Evolutionary conservation across 1,140 invertebrate genomes (phyloP).

Genomic region (Streblospio benedicti): DNA sequence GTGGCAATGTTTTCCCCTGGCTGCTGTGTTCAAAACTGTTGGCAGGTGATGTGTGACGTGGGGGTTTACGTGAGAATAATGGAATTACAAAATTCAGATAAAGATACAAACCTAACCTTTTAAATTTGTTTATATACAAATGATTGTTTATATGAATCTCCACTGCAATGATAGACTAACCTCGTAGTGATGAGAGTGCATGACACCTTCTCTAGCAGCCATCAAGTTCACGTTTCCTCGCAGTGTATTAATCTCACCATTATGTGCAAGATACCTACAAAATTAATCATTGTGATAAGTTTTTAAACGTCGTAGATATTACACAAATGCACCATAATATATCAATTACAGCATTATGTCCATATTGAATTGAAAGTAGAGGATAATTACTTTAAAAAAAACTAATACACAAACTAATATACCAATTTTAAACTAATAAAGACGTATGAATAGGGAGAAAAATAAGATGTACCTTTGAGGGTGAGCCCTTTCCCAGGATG

Average conservation of each 20-base stretch:
- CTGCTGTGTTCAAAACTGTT: too few relatives aligned
- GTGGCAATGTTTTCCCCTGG: too few relatives aligned
- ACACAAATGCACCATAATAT: neutral
- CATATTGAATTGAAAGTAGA: too few relatives aligned
- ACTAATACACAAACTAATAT: neutral
- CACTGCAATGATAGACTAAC: too few relatives aligned
- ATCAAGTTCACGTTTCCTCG: constrained; percentile 96
- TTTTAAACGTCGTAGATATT: neutral
- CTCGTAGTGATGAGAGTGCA: constrained; percentile 78
- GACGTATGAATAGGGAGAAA: neutral
- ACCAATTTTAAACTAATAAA: neutral
- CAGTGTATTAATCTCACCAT: constrained; percentile 98
- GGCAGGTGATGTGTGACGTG: too few relatives aligned
- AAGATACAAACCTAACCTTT: too few relatives aligned
- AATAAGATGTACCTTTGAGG: constrained; percentile 67
- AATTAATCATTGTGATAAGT: neutral
- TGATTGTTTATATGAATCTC: too few relatives aligned
- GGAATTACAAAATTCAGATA: too few relatives aligned
- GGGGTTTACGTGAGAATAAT: too few relatives aligned
- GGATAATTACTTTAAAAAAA: too few relatives aligned
- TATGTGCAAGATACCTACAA: constrained; percentile 84
- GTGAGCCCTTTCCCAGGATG: constrained; percentile 97
- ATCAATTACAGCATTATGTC: neutral
- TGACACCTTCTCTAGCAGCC: constrained; percentile 96
- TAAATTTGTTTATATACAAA: too few relatives aligned